A percentile compares a stretch with the other conserved stretches of the same genome.
Conservation (phyloP, 1,140 invertebrate genomes). For the Zaprionus kolodkinae region DNA sequence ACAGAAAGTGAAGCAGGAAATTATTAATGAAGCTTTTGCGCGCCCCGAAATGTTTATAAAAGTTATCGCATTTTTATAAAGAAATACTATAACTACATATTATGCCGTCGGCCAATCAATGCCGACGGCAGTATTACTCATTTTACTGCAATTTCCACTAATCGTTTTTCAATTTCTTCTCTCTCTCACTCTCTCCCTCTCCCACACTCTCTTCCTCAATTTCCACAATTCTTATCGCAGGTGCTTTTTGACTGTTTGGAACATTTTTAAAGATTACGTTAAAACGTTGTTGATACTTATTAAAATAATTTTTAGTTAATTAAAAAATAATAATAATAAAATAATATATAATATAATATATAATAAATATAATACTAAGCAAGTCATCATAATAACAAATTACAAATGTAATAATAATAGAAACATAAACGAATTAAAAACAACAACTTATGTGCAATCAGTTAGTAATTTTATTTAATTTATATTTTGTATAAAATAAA, state of each 20-base stretch:
- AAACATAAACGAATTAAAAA: slow-evolving; percentile 41
- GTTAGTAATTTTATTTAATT: slow-evolving; percentile 66
- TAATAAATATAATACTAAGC: slow-evolving; percentile 50
- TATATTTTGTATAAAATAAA: slow-evolving; percentile 50
- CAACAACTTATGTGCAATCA: slow-evolving; percentile 74
- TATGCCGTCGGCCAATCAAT: slow-evolving; percentile 31
- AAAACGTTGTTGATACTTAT: slow-evolving; percentile 84
- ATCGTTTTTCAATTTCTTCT: slow-evolving; percentile 21
- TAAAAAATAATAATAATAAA: slow-evolving; percentile 58
- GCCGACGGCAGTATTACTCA: slow-evolving; percentile 15
- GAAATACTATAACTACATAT: background rate
- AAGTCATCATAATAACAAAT: slow-evolving; percentile 56
- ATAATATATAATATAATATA: slow-evolving; percentile 48
- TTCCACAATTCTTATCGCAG: slow-evolving; percentile 50
- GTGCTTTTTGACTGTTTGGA: slow-evolving; percentile 84
- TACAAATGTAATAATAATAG: slow-evolving; percentile 60
- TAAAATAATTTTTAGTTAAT: slow-evolving; percentile 83
- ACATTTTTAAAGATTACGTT: slow-evolving; percentile 84
- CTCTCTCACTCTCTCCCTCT: background rate
- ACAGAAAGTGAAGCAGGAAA: slow-evolving; percentile 37
- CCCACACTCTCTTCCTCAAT: background rate
- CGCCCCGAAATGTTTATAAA: slow-evolving; percentile 7
- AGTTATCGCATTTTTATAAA: background rate
- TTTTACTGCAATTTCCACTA: slow-evolving; percentile 27
- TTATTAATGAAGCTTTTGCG: background rate